Conservation (phyloP, 2,797 vertebrate genomes). For the Cryptoprocta ferox region DNA sequence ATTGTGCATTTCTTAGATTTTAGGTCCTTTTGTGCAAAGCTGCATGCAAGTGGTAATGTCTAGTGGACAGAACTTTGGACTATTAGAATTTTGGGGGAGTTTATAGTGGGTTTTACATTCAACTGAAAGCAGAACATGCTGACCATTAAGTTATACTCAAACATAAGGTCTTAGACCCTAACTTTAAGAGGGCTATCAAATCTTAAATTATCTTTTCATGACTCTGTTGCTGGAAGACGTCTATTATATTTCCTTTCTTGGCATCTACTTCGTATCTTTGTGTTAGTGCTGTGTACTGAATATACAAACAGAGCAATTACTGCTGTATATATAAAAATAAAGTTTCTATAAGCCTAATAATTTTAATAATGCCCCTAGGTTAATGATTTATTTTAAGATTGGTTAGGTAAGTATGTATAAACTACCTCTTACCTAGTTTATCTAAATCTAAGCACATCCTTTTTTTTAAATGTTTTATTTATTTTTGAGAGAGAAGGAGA, state of each 20-base stretch:
- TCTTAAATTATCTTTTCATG: background rate
- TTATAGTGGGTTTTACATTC: background rate
- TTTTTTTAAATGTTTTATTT: background rate
- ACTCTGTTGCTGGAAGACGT: background rate
- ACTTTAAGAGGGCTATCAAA: background rate
- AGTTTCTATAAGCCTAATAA: conserved; percentile 1
- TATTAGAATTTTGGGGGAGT: background rate
- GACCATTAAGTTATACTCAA: background rate
- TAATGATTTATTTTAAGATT: conserved; percentile 11
- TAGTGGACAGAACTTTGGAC: background rate
- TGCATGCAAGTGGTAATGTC: background rate
- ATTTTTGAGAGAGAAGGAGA: too few relatives aligned
- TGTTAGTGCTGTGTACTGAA: background rate
- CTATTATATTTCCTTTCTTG: background rate
- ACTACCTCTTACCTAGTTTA: background rate
- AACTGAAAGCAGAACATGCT: background rate
- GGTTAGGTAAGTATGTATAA: background rate
- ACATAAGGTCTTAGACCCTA: background rate
- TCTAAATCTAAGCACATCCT: background rate
- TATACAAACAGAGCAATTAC: background rate
- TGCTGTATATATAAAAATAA: background rate
- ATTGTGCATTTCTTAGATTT: background rate
- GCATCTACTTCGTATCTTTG: background rate
- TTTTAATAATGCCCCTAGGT: background rate
- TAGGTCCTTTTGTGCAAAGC: background rate